Evolutionary conservation across 2,888 invertebrate genomes (phyloP).

Genomic region (Eurois occulta): DNA sequence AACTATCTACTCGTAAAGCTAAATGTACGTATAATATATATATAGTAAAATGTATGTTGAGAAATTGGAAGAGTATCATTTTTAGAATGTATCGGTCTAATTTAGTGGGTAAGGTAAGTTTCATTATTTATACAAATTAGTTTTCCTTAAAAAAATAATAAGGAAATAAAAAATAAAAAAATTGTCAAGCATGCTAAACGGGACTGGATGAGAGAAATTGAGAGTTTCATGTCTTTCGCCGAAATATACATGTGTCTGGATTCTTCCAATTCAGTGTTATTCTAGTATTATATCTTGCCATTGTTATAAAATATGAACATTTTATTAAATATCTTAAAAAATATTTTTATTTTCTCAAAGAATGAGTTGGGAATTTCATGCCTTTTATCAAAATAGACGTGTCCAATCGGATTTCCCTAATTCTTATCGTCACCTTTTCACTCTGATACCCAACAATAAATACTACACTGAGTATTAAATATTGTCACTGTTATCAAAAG

Average conservation of each 20-base stretch:
- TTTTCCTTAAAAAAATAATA: background rate
- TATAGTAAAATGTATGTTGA: slow-evolving; percentile 11
- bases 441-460: slow-evolving; percentile 60
- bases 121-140: slow-evolving; percentile 14
- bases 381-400: background rate
- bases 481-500: slow-evolving; percentile 63
- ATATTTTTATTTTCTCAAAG: background rate
- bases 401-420: slow-evolving; percentile 33
- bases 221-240: background rate
- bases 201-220: background rate
- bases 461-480: slow-evolving; percentile 60
- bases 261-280: background rate
- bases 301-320: background rate
- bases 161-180: background rate
- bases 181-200: background rate
- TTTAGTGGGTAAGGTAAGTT: slow-evolving; percentile 27
- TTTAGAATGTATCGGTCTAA: slow-evolving; percentile 27
- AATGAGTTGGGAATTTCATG: background rate
- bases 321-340: background rate
- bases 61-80: slow-evolving; percentile 4
- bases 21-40: slow-evolving; percentile 3
- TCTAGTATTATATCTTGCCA: background rate
- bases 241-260: background rate
- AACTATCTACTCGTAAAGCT: slow-evolving; percentile 31
- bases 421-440: slow-evolving; percentile 39